Evolutionary conservation across 1,140 invertebrate species (phyloP), one percentile per base, ranked within the genome.

Genomic region (Magallana gigas): DNA sequence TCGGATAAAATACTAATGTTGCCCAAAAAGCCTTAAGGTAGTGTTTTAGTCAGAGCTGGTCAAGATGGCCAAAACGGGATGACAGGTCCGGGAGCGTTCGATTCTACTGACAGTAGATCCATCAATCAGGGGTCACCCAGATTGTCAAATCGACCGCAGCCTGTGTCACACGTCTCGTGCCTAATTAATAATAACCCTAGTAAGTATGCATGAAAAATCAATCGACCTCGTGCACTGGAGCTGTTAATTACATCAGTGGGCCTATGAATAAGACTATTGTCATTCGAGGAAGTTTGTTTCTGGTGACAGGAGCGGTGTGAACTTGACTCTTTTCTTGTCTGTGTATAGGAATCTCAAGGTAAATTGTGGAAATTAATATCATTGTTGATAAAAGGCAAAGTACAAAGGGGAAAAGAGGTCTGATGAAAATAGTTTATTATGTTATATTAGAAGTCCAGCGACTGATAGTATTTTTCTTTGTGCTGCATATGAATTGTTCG

Each of bases 171-270:
- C 18, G 68, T 76, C 18, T 76, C 23, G 68, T 29, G 23, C 1
- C 68, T 76, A 76, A 76, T 76, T 76, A 29, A 76, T 76, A 76
- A 76, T 76, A 76, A 76, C 29, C 23, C 23, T 12, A 76, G 68
- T 76, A 76, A 76, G 68, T 29, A 76, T 76, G 68, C 68, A 76
- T 76, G 68, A 76, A 76, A 23, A 76, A 12, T 76, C 68, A 76
- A 76, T 76, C 18, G 68, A 14, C 68, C 68, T 36, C 36, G 68
- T 64, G 60, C 36, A 29, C 11, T 9, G 8, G 23, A 12, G 68
- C 64, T 76, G 23, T 76, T 64, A 64, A 64, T 64, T 64, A 64
- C 60, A n/a, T n/a, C 60, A 48, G 60, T 14, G 7, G 16, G 12
- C 68, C 36, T 48, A 76, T 76, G 68, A 76, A 76, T 76, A 76